A percentile compares a stretch with the other conserved stretches of the same genome.
Evolutionary conservation across 2,888 invertebrate species (phyloP).

Genomic region (Gastracanthus pulcherrimus): DNA sequence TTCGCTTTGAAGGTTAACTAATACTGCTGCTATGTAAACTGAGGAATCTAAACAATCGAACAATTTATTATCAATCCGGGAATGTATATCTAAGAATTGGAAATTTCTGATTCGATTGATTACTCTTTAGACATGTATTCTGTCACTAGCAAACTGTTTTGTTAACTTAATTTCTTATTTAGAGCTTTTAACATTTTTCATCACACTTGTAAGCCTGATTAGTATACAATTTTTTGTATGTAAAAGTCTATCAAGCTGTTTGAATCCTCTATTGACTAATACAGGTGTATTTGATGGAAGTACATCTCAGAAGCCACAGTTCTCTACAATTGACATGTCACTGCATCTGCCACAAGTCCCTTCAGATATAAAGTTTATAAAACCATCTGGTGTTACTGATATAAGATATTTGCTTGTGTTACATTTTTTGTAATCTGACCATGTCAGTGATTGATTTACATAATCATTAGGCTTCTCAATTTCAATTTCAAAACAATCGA

Average conservation of each 20-base stretch:
- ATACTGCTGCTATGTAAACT: constrained; percentile 56
- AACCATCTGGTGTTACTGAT: constrained; percentile 62
- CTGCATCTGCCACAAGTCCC: constrained; percentile 62
- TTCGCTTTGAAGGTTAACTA: constrained; percentile 60
- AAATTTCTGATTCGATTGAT: neutral
- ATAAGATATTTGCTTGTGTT: constrained; percentile 70
- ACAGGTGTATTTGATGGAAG: constrained; percentile 52
- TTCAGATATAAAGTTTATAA: constrained; percentile 63
- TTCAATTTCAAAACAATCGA: constrained; percentile 20
- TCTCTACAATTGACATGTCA: constrained; percentile 55
- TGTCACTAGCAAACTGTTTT: neutral
- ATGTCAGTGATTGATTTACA: constrained; percentile 64
- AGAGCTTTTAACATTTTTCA: neutral
- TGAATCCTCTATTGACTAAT: constrained; percentile 60
- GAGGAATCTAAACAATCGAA: constrained; percentile 56
- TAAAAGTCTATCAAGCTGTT: constrained; percentile 55
- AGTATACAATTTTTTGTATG: neutral
- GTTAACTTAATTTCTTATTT: neutral
- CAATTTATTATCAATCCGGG: neutral
- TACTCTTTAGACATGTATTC: neutral
- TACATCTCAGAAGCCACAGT: constrained; percentile 50
- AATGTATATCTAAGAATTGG: neutral
- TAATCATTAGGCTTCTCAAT: constrained; percentile 58
- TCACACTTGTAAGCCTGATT: neutral
- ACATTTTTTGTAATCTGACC: constrained; percentile 68